A percentile compares a stretch with the other conserved stretches of the same genome.
These are phyloP conservation scores for Maniola hyperantus DNA, from an alignment of 2,888 invertebrate genomes.

Conservation along the genomic window DNA sequence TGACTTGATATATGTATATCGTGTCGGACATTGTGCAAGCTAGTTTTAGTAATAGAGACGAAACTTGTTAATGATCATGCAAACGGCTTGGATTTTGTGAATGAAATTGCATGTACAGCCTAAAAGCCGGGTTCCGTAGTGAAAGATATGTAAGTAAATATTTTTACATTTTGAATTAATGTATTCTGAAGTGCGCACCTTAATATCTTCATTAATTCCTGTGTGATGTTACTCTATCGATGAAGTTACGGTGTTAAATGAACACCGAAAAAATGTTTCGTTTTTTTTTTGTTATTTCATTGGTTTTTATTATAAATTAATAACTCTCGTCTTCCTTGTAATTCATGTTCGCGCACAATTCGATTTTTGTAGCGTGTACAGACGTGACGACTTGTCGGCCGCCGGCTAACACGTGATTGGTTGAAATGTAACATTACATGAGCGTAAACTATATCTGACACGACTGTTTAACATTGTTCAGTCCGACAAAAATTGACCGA, in stretches of 20 bases:
- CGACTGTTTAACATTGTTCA: not conserved
- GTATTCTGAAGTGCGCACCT: slow-evolving; percentile 72
- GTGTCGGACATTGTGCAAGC: not conserved
- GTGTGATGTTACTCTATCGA: slow-evolving; percentile 58
- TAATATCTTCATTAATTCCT: slow-evolving; percentile 57
- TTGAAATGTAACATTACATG: not conserved
- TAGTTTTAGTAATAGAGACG: not conserved
- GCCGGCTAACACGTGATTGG: not conserved
- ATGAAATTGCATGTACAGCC: not conserved
- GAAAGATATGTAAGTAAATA: slow-evolving; percentile 70
- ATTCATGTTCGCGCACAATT: slow-evolving; percentile 76
- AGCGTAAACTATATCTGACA: no score
- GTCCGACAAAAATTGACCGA: not conserved
- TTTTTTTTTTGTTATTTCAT: slow-evolving; percentile 54
- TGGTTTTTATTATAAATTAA: slow-evolving; percentile 44
- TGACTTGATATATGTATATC: not conserved
- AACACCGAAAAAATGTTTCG: slow-evolving; percentile 74
- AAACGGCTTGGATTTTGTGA: not conserved
- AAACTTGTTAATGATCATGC: slow-evolving; percentile 11
- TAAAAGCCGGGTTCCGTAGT: slow-evolving; percentile 21
- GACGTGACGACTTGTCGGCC: not conserved
- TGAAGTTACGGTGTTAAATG: slow-evolving; percentile 33
- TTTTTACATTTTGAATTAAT: slow-evolving; percentile 72
- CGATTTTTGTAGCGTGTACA: slow-evolving; percentile 37
- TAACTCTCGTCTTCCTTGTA: slow-evolving; percentile 75